These are phyloP conservation scores for Thymallus thymallus DNA, from an alignment of 2,113 vertebrate species.

Conservation along the genomic window DNA sequence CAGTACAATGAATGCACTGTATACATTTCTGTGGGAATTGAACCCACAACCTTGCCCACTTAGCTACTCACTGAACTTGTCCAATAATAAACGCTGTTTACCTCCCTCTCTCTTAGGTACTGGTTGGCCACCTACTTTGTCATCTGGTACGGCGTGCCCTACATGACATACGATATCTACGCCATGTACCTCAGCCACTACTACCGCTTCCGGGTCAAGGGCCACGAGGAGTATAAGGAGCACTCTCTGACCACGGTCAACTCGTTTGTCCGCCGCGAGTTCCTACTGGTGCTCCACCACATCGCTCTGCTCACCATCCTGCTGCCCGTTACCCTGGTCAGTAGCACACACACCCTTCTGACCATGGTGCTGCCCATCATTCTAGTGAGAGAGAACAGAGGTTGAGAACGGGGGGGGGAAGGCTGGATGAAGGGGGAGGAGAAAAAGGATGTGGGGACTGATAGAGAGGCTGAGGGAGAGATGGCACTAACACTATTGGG, in stretches of 20 bases:
- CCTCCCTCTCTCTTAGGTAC: constrained; percentile 73
- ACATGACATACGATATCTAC: constrained; percentile 93
- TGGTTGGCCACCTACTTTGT: constrained; percentile 89
- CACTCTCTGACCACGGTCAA: constrained; percentile 75
- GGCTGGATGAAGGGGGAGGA: not conserved
- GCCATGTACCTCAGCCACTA: constrained; percentile 97
- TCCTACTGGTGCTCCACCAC: constrained; percentile 92
- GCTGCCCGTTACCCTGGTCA: constrained; percentile 88
- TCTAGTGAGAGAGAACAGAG: too few relatives aligned
- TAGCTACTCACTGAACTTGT: too few relatives aligned
- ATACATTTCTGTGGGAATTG: too few relatives aligned
- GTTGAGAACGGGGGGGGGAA: too few relatives aligned
- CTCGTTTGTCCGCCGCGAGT: constrained; percentile 84
- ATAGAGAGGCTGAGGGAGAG: too few relatives aligned
- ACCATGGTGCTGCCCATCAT: too few relatives aligned
- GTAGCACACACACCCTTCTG: not conserved
- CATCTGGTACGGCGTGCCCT: constrained; percentile 89
- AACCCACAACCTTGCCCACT: too few relatives aligned
- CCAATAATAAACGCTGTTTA: too few relatives aligned
- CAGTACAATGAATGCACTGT: too few relatives aligned
- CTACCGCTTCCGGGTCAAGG: constrained; percentile 81
- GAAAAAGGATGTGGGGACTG: not conserved
- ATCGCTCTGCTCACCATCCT: constrained; percentile 86
- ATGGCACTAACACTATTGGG: too few relatives aligned
- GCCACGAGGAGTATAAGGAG: constrained; percentile 70